Percentiles rank a stretch among this genome's conserved stretches.
Conservation (phyloP, 2,113 vertebrate genomes). For the Antigone vipio region DNA sequence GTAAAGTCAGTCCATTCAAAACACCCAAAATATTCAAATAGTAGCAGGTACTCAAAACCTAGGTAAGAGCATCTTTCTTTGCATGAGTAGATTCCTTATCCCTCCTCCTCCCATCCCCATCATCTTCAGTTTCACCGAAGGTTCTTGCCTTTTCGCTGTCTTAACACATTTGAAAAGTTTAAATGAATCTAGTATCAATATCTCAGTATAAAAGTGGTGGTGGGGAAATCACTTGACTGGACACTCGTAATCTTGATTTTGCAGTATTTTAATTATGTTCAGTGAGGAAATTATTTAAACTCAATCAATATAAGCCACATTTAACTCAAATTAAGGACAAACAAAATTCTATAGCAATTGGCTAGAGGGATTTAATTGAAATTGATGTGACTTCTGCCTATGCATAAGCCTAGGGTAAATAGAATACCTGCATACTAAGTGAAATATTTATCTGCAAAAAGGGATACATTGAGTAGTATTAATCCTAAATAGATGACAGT, state of each 20-base stretch:
- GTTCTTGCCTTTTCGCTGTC: neutral
- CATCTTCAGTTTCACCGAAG: neutral
- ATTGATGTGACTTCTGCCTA: neutral
- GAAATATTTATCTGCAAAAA: neutral
- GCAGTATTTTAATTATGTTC: neutral
- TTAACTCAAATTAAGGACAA: neutral
- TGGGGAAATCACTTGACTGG: accelerated
- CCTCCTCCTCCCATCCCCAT: neutral
- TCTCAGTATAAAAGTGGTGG: neutral
- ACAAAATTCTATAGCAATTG: neutral
- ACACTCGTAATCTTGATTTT: neutral
- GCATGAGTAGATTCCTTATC: neutral
- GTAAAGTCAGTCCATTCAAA: neutral
- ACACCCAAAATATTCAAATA: neutral
- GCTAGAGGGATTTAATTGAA: neutral
- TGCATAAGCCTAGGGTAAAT: neutral
- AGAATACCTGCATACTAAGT: neutral
- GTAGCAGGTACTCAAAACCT: neutral
- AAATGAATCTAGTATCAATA: neutral
- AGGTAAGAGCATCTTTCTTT: neutral
- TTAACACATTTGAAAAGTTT: neutral
- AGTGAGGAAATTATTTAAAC: neutral
- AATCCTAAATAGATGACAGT: constrained; percentile 17
- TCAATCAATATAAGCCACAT: neutral
- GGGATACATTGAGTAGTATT: neutral